Base-by-base conservation (phyloP, 2,113 vertebrate genomes). In the Crypturellus undulatus region DNA sequence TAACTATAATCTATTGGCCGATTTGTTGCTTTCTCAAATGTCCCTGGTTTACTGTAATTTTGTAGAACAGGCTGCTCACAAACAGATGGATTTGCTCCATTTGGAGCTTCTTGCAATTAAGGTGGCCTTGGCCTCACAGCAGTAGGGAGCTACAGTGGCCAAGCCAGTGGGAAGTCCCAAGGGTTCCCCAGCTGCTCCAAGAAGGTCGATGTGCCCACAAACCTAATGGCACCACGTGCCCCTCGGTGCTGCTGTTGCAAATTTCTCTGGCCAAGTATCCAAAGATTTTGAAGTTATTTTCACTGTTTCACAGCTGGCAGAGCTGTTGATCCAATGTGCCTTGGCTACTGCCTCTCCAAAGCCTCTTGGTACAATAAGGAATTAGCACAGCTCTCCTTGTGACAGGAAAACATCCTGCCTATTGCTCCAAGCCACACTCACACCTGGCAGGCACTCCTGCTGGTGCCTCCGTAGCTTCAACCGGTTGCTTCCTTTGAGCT, bases 61-160 rank as follows among this genome's bases (percentile, higher is more conserved):
- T 36, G 58, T 9, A 45, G 71, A 72, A 56, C n/a, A 34, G 42
- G 22, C 56, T 45, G 49, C 70, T 62, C 10, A 2, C 38, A 38
- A 79, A 52, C 2, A 0, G 6, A 4, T 0, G 1, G 17, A 0
- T 26, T 40, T 16, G 43, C 45, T 71, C 49, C 75, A 28, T 15
- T 8, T 3, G 5, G 49, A 6, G 3, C 60, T 75, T 36, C 14
- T 5, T 15, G 14, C 9, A 22, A 6, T 28, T 32, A 51, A 49
- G 25, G 17, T 13, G 26, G 15, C 19, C 45, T 17, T 22, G 12
- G 79, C 54, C 43, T 22, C 52, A 16, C 64, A 47, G 6, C 4
- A 25, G 43, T 11, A 40, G 42, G 13, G 47, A 36, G 13, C 25
- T 36, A 42, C 64, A 10, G 32, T 12, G 54, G 19, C 12, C 26